Conservation (phyloP, 2,113 vertebrate species). For the Motacilla tschutschensis region DNA sequence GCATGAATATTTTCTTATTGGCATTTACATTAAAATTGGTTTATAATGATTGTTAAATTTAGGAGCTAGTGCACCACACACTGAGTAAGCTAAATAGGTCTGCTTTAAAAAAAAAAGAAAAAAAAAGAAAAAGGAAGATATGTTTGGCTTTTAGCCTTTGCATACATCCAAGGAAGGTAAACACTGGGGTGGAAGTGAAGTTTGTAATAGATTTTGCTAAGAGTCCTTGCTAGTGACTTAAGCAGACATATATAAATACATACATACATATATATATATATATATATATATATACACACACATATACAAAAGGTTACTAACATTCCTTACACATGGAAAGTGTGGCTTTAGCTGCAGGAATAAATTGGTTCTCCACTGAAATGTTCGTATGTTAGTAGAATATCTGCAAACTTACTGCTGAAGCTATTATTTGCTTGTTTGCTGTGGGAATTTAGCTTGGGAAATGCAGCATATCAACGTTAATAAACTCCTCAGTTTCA, state of each 20-base stretch:
- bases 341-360: neutral
- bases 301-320: neutral
- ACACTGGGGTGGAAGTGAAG: constrained; percentile 5
- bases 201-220: constrained; percentile 13
- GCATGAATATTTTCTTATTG: neutral
- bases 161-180: neutral
- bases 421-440: constrained; percentile 2
- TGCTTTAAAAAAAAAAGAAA: neutral
- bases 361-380: neutral
- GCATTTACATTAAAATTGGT: constrained; percentile 15
- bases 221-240: neutral
- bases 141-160: neutral
- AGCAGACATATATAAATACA: rapidly evolving
- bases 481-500: constrained; percentile 22
- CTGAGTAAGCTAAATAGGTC: neutral
- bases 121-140: neutral
- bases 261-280: neutral
- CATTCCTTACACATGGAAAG: neutral
- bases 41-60: constrained; percentile 16
- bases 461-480: constrained; percentile 7
- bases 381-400: neutral
- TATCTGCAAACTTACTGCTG: neutral
- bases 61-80: neutral
- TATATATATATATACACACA: neutral
- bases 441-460: neutral